Conservation (phyloP, 2,888 invertebrate species). For the Papilio demoleus region DNA sequence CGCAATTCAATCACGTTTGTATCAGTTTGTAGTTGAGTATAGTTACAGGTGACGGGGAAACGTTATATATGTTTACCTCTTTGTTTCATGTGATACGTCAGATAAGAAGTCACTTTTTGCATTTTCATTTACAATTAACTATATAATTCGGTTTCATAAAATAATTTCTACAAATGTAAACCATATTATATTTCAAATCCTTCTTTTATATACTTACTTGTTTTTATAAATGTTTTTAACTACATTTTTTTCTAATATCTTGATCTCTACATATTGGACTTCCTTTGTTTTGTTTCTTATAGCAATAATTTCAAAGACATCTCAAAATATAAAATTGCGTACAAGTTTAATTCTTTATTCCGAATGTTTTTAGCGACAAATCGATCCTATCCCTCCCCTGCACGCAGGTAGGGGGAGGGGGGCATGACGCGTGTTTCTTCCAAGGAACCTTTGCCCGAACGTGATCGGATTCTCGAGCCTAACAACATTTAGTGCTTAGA, state of each 20-base stretch:
- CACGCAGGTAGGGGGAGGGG: background rate
- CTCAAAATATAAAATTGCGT: background rate
- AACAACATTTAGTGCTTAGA: conserved; percentile 25
- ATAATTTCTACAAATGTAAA: no score
- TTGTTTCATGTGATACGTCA: conserved; percentile 2
- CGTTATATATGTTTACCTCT: conserved; percentile 5
- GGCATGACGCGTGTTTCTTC: conserved; percentile 16
- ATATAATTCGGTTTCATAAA: background rate
- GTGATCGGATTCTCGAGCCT: conserved; percentile 21
- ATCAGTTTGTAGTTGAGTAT: background rate
- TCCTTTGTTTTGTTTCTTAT: no score
- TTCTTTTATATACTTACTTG: no score
- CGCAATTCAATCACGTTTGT: background rate
- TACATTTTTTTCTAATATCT: no score
- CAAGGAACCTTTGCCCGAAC: conserved; percentile 9
- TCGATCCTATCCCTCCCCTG: background rate
- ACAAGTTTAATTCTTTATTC: conserved; percentile 3
- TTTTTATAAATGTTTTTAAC: no score
- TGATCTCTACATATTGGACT: no score
- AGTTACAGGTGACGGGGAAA: background rate
- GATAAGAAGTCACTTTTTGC: background rate
- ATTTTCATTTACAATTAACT: background rate
- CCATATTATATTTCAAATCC: no score
- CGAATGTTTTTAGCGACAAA: conserved; percentile 1
- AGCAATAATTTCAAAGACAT: background rate